Evolutionary conservation across 2,113 vertebrate genomes (phyloP).

Genomic region (Oceanites oceanicus): DNA sequence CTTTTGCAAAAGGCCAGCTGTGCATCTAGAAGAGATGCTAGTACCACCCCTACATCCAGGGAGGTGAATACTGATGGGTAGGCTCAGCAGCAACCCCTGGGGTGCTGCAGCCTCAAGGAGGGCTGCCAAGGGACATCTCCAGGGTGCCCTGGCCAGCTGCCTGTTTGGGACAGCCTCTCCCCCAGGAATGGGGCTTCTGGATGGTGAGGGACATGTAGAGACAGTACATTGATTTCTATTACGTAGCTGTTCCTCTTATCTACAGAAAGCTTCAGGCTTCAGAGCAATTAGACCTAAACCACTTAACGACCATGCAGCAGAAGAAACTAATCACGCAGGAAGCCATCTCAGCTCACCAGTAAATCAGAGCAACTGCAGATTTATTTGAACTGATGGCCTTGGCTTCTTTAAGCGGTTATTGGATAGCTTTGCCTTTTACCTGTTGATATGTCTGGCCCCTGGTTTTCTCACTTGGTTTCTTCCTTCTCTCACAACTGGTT

Average conservation of each 20-base stretch:
- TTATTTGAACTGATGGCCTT: neutral
- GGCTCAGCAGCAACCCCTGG: neutral
- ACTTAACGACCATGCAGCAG: slow-evolving; percentile 2
- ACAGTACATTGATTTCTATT: neutral
- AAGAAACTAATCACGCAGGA: neutral
- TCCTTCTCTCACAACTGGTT: neutral
- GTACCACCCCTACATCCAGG: neutral
- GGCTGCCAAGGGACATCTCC: neutral
- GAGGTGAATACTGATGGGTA: neutral
- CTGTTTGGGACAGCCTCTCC: neutral
- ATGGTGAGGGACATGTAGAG: neutral
- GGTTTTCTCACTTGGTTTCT: neutral
- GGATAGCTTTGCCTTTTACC: neutral
- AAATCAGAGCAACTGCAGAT: neutral
- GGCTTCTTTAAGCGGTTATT: neutral
- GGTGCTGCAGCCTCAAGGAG: neutral
- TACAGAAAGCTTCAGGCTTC: neutral
- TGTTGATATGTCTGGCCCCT: neutral
- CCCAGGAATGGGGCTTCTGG: neutral
- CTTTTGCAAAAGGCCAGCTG: neutral
- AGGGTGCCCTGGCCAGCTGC: neutral
- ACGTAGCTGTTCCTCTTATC: neutral
- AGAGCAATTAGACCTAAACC: slow-evolving; percentile 4
- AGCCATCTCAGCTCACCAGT: neutral
- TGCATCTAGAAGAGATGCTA: neutral